These are phyloP conservation scores for Tupaia chinensis DNA, from an alignment of 2,113 vertebrate species.

Conservation along the genomic window DNA sequence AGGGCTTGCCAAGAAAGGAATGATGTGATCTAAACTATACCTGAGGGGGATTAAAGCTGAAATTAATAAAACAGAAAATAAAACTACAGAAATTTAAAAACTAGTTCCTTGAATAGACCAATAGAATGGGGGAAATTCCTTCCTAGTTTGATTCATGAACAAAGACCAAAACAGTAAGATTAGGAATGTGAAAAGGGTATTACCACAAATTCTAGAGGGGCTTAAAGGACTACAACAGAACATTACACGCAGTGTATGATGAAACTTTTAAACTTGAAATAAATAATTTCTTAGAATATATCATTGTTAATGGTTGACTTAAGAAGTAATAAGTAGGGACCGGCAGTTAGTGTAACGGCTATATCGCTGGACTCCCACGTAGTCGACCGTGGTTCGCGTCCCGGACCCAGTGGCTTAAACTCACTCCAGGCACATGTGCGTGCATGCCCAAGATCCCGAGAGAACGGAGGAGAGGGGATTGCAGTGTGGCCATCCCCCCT, in stretches of 20 bases:
- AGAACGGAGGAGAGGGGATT: no score
- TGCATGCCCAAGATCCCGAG: no score
- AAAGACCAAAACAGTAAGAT: constrained; percentile 1
- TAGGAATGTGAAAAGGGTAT: not conserved
- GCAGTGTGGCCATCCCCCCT: no score
- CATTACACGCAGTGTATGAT: not conserved
- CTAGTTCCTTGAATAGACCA: not conserved
- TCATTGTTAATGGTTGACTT: not conserved
- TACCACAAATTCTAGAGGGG: not conserved
- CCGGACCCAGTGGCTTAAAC: no score
- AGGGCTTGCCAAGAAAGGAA: constrained; percentile 43
- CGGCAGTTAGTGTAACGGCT: no score
- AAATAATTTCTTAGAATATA: not conserved
- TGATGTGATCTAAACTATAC: constrained; percentile 25
- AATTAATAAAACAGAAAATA: constrained; percentile 65
- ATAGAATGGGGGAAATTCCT: not conserved
- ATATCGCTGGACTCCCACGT: no score
- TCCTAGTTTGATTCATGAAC: not conserved
- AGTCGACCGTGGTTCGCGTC: no score
- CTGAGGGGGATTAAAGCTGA: constrained; percentile 59
- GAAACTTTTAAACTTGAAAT: constrained; percentile 45
- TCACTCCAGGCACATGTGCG: no score
- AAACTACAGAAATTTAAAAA: constrained; percentile 36
- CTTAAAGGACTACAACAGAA: not conserved
- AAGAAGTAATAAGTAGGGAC: not conserved